Evolutionary conservation across 2,888 invertebrate genomes (phyloP).

Genomic region (Mesorhabditis sp.): DNA sequence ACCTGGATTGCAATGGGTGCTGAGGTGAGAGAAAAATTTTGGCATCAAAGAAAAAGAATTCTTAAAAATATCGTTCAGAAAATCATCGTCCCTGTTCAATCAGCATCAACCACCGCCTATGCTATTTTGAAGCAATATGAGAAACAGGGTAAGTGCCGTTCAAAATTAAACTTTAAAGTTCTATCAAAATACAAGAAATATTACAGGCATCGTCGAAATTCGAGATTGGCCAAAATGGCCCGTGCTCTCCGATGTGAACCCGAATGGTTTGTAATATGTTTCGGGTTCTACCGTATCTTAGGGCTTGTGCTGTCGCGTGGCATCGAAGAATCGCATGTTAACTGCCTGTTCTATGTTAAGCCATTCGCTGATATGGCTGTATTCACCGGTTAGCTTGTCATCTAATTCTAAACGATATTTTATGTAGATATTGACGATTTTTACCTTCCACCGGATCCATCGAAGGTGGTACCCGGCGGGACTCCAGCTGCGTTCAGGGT

Average conservation of each 20-base stretch:
- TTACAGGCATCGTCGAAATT: constrained; percentile 47
- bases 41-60: neutral
- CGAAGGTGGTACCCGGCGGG: constrained; percentile 31
- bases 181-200: neutral
- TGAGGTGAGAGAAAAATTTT: neutral
- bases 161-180: too few species aligned
- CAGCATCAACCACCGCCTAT: constrained; percentile 47
- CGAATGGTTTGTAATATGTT: constrained; percentile 38
- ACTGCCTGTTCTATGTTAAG: constrained; percentile 55
- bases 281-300: neutral
- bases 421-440: constrained; percentile 52
- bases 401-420: neutral
- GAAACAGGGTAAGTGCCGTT: constrained; percentile 29
- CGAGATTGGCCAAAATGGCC: constrained; percentile 57
- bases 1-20: constrained; percentile 2
- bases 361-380: constrained; percentile 52
- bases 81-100: constrained; percentile 52
- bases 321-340: constrained; percentile 56
- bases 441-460: constrained; percentile 49
- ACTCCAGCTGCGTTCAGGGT: constrained; percentile 47
- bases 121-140: constrained; percentile 50
- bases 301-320: constrained; percentile 19
- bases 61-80: constrained; percentile 20
- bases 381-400: constrained; percentile 32
- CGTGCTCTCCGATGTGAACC: constrained; percentile 52